Evolutionary conservation across 2,113 vertebrate species (phyloP).

Genomic region (Periophthalmus modestus): DNA sequence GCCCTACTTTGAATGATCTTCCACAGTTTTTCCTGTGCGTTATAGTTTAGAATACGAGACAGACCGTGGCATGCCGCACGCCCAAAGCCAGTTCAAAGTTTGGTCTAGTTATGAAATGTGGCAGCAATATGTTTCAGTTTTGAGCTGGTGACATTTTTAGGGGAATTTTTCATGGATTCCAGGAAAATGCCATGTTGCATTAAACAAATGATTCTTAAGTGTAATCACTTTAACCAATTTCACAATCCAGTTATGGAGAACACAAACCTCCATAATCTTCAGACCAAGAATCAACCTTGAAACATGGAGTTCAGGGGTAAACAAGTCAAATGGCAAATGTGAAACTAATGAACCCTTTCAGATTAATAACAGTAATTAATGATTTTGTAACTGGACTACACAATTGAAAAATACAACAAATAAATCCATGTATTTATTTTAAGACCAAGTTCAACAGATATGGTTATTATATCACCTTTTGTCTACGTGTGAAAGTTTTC

Average conservation of each 20-base stretch:
- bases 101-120: slow-evolving; percentile 34
- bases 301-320: neutral
- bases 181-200: neutral
- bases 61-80: slow-evolving; percentile 14
- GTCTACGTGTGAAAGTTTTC: neutral
- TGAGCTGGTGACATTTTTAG: neutral
- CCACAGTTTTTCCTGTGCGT: slow-evolving; percentile 13
- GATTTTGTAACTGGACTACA: neutral
- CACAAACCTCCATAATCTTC: neutral
- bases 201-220: neutral
- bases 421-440: neutral
- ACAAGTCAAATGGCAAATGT: neutral
- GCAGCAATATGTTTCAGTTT: slow-evolving; percentile 16
- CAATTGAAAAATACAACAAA: neutral
- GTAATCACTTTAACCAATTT: neutral
- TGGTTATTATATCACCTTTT: no score
- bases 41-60: slow-evolving; percentile 9
- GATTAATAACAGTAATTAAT: neutral
- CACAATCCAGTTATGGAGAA: neutral
- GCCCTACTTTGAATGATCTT: neutral
- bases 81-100: slow-evolving; percentile 26
- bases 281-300: neutral
- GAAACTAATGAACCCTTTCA: neutral
- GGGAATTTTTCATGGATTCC: neutral
- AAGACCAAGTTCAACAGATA: neutral